Conservation (phyloP, 2,113 vertebrate genomes). For the Laticauda colubrina region DNA sequence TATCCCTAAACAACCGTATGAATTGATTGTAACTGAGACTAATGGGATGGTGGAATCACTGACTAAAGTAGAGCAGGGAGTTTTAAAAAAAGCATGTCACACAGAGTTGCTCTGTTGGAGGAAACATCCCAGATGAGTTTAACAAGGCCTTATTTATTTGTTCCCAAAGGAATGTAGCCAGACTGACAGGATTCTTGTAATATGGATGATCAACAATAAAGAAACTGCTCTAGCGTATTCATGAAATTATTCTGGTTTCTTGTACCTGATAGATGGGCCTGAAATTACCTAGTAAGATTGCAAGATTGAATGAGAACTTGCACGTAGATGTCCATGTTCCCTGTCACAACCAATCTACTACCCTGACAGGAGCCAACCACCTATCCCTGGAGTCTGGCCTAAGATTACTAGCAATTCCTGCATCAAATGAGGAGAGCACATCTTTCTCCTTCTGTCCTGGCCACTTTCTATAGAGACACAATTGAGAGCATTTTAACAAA, state of each 20-base stretch:
- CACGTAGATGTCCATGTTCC: background rate
- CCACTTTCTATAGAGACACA: too few species aligned
- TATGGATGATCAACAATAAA: too few species aligned
- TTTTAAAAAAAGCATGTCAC: background rate
- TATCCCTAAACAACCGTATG: background rate
- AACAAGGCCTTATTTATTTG: too few species aligned
- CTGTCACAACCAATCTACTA: background rate
- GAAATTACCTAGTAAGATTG: background rate
- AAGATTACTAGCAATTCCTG: background rate
- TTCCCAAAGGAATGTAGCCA: too few species aligned
- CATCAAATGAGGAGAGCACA: too few species aligned
- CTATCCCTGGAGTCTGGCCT: background rate
- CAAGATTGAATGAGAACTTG: background rate
- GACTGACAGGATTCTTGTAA: too few species aligned
- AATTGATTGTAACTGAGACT: background rate
- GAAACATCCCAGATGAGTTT: too few species aligned
- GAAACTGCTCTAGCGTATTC: too few species aligned
- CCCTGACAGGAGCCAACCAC: background rate
- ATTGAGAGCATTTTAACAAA: too few species aligned
- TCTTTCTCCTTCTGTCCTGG: too few species aligned
- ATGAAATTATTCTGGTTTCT: too few species aligned
- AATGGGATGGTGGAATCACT: background rate
- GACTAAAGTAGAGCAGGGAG: background rate
- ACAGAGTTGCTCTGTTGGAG: too few species aligned
- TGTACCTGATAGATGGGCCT: background rate